Base-by-base conservation (phyloP, 2,113 vertebrate species). In the Paracyprichromis sp. region DNA sequence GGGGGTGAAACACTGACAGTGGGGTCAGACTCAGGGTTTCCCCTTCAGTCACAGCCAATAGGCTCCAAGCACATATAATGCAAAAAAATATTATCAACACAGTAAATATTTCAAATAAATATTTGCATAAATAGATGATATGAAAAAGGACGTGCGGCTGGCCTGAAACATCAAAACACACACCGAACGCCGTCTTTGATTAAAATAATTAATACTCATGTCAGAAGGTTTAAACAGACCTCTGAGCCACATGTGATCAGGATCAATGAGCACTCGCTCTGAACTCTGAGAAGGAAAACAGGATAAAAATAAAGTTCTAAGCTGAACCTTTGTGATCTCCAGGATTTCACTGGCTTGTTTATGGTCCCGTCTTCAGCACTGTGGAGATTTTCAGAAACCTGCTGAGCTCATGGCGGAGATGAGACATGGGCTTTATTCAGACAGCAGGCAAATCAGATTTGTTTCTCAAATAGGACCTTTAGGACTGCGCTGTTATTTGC, bases 91-190 rank as follows among this genome's bases (percentile, higher is more conserved):
- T 12, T 8, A 43, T 1, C 5, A 50, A 43, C 43, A 45, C 71
- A 57, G 63, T 40, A 53, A 73, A 29, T 66, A 73, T 40, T 4
- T 84, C 9, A 87, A 84, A 63, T n/a, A 82, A 80, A 88, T 29
- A 88, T 76, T 87, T 59, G 73, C 59, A 92, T 81, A 73, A 89
- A 90, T 82, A 88, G 38, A 83, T 17, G 14, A 7, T 53, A 17
- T 52, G 31, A 2, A 80, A 73, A 17, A 59, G 6, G 79, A 79
- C 8, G 7, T 7, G 21, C 14, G 7, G 11, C 29, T 17, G 40
- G 38, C 14, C 1, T 59, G 52, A n/a, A 56, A 78, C 24, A 81
- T 78, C 31, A 45, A 80, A 24, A 54, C 14, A 43, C 79, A 21
- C 2, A 36, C 19, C 5, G 38, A 11, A 1, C 6, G 43, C 1